Evolutionary conservation across 2,888 invertebrate species (phyloP).

Genomic region (Megamerina dolium): DNA sequence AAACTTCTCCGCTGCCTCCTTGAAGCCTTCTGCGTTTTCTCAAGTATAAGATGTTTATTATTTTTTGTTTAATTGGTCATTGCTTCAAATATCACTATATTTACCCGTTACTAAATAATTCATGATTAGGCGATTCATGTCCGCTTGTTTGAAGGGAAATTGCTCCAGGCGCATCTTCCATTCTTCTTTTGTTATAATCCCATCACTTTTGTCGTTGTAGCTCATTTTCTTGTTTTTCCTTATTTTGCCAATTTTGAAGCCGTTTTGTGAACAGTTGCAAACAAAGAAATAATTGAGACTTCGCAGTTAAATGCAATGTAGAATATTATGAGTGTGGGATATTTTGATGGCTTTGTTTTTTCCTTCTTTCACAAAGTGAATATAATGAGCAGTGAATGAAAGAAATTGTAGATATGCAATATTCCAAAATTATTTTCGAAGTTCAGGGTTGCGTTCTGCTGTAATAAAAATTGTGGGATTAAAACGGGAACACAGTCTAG

Average conservation of each 20-base stretch:
- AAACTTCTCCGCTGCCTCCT: constrained; percentile 96
- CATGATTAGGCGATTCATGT: constrained; percentile 97
- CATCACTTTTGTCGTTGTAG: constrained; percentile 46
- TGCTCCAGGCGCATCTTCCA: constrained; percentile 45
- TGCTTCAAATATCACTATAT: constrained; percentile 2
- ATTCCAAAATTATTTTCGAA: too few relatives aligned
- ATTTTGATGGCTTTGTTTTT: too few relatives aligned
- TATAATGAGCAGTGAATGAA: too few relatives aligned
- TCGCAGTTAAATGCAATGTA: too few relatives aligned
- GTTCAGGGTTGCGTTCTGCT: too few relatives aligned
- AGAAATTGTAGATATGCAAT: too few relatives aligned
- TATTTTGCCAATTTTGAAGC: constrained; percentile 46
- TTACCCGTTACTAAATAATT: constrained; percentile 95
- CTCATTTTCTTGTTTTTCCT: constrained; percentile 46
- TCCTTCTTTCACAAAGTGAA: too few relatives aligned
- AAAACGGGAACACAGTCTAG: too few relatives aligned
- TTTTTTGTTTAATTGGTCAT: background rate
- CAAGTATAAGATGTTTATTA: background rate
- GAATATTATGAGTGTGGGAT: too few relatives aligned
- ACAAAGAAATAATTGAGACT: constrained; percentile 6
- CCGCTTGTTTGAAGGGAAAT: constrained; percentile 76
- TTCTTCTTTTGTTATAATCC: constrained; percentile 46
- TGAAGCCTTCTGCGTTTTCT: constrained; percentile 76
- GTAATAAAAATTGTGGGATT: too few relatives aligned
- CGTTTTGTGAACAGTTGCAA: constrained; percentile 24